Conservation (phyloP, 2,113 vertebrate genomes). For the Epinephelus fuscoguttatus region DNA sequence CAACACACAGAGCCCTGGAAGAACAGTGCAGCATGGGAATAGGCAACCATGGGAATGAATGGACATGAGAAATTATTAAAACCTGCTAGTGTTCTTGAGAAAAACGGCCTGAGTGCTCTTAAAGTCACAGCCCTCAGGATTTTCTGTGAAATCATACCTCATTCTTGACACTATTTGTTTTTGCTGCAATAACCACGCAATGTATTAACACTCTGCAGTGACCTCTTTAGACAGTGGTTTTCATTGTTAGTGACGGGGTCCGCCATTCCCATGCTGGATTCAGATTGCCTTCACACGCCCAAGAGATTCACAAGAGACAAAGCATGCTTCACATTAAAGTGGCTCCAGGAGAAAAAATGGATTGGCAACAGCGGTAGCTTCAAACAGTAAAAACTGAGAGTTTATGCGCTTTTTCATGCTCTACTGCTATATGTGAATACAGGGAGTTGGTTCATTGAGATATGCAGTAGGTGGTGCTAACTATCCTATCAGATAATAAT, state of each 20-base stretch:
- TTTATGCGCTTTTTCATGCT: no score
- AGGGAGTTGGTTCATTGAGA: no score
- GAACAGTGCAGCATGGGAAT: conserved; percentile 51
- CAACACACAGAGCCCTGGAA: conserved; percentile 63
- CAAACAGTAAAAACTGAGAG: neutral
- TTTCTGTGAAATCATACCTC: neutral
- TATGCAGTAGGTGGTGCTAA: no score
- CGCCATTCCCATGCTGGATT: neutral
- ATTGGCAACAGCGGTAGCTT: conserved; percentile 2
- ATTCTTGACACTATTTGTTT: neutral
- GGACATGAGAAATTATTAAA: conserved; percentile 48
- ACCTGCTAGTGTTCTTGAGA: conserved; percentile 2
- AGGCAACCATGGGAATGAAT: conserved; percentile 59
- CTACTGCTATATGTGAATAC: no score
- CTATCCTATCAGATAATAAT: no score
- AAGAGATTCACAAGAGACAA: conserved; percentile 4
- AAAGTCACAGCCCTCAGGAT: neutral
- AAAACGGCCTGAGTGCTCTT: neutral
- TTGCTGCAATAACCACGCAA: neutral
- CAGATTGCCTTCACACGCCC: neutral
- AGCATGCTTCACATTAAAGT: conserved; percentile 10
- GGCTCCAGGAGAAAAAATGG: neutral
- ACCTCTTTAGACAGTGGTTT: neutral
- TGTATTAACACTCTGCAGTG: neutral
- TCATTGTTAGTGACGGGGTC: neutral